Conservation (phyloP, 2,888 invertebrate genomes). For the Teleogryllus oceanicus region DNA sequence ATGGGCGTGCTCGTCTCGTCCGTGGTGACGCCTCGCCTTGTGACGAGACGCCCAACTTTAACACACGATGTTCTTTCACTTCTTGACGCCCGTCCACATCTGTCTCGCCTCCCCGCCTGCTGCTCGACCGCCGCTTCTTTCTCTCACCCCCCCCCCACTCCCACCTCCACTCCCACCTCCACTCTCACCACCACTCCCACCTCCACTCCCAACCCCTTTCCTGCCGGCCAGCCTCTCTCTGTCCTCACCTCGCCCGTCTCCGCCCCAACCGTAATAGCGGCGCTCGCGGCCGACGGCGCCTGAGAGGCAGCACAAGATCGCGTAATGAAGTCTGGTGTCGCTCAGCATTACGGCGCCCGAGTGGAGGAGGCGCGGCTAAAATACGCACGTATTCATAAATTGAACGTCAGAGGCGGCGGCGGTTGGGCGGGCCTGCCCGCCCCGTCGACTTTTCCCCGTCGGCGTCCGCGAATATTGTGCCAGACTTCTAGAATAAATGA, state of each 20-base stretch:
- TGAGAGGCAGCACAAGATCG: not conserved
- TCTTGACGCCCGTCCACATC: too few species aligned
- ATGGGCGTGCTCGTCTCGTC: too few species aligned
- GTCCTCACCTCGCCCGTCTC: not conserved
- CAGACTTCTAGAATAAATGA: not conserved
- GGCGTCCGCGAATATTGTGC: not conserved
- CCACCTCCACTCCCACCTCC: not conserved
- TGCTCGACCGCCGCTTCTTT: too few species aligned
- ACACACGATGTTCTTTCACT: too few species aligned
- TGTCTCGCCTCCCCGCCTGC: too few species aligned
- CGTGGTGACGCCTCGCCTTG: too few species aligned
- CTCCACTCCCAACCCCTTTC: not conserved
- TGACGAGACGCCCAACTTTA: too few species aligned
- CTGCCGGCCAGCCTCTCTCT: not conserved
- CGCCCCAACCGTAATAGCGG: not conserved
- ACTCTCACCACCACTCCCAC: not conserved
- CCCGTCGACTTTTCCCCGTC: not conserved
- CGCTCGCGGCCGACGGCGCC: not conserved
- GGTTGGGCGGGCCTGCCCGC: not conserved
- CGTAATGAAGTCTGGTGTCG: slow-evolving; percentile 6
- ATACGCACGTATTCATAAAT: not conserved
- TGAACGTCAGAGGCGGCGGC: not conserved
- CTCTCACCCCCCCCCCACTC: not conserved
- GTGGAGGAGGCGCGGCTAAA: not conserved
- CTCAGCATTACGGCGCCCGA: not conserved